Percentiles rank a stretch among this genome's conserved stretches.
Conservation (phyloP, 2,888 invertebrate genomes). For the Agelastica alni region DNA sequence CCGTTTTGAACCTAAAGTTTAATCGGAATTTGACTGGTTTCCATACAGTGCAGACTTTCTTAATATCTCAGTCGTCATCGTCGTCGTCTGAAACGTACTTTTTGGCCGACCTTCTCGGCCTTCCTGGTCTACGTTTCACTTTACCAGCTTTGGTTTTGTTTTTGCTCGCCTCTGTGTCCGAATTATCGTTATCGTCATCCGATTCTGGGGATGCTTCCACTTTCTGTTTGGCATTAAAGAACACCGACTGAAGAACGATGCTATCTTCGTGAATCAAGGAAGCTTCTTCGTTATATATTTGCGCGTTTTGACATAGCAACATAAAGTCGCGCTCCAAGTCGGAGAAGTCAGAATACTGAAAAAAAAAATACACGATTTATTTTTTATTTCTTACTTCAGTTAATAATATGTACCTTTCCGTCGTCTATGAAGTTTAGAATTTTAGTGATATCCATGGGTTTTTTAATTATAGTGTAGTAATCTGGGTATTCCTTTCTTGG, state of each 20-base stretch:
- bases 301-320: constrained; percentile 95
- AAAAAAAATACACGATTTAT: too few relatives aligned
- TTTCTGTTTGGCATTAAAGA: constrained; percentile 68
- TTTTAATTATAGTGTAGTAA: constrained; percentile 96
- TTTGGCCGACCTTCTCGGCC: constrained; percentile 42
- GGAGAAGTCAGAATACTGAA: constrained; percentile 78
- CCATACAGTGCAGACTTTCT: too few relatives aligned
- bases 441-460: constrained; percentile 94
- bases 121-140: constrained; percentile 40
- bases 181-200: constrained; percentile 57
- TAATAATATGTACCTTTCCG: constrained; percentile 68
- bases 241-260: constrained; percentile 87
- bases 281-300: constrained; percentile 95
- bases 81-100: constrained; percentile 64
- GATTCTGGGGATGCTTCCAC: constrained; percentile 60
- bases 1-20: too few relatives aligned
- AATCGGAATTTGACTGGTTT: too few relatives aligned
- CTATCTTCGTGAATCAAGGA: constrained; percentile 97
- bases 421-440: constrained; percentile 88
- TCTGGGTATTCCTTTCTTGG: constrained; percentile 91
- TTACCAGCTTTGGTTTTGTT: constrained; percentile 54
- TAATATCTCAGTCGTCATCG: constrained; percentile 54
- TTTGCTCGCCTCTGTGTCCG: constrained; percentile 49
- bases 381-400: not conserved
- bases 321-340: constrained; percentile 91